Evolutionary conservation across 1,140 invertebrate species (phyloP).

Genomic region (Choristoneura fumiferana): DNA sequence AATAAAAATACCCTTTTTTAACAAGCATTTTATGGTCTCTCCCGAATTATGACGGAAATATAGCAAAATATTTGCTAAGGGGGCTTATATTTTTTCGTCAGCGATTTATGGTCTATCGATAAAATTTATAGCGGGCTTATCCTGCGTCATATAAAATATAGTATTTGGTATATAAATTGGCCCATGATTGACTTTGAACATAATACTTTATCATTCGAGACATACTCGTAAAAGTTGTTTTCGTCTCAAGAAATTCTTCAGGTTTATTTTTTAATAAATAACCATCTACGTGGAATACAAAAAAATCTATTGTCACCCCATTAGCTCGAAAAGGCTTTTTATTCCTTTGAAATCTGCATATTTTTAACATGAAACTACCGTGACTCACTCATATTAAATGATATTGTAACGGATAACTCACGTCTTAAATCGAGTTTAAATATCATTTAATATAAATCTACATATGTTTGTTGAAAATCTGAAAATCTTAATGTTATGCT

Average conservation of each 20-base stretch:
- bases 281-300: no score
- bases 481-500: no score
- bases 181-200: background rate
- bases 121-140: background rate
- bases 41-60: background rate
- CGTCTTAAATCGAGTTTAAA: no score
- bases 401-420: no score
- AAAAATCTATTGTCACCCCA: no score
- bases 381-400: no score
- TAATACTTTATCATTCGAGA: background rate
- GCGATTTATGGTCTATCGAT: conserved; percentile 4
- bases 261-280: no score
- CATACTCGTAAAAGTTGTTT: background rate
- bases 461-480: no score
- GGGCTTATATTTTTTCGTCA: background rate
- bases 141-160: background rate
- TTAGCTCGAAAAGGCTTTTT: no score
- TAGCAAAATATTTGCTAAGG: conserved; percentile 12
- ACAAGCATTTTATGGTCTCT: conserved; percentile 7
- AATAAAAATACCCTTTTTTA: conserved; percentile 17
- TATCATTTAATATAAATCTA: no score
- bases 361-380: no score
- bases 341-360: no score
- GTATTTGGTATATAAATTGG: background rate
- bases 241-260: background rate